Evolutionary conservation across 2,113 vertebrate genomes (phyloP).

Genomic region (Psittacula cyanocephala): DNA sequence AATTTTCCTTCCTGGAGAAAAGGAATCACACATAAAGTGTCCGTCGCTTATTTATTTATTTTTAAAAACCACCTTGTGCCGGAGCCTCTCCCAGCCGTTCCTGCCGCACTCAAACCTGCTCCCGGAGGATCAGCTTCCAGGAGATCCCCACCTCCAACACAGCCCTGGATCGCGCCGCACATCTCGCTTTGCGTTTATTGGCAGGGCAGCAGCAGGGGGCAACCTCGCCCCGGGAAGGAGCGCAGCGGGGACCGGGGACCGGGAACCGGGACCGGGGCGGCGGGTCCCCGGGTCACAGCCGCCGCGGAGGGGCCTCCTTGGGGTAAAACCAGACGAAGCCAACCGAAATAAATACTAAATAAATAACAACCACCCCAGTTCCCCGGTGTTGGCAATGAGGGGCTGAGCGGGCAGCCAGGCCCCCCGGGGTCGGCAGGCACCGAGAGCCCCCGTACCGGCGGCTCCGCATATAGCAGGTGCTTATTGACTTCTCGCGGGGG

Average conservation of each 20-base stretch:
- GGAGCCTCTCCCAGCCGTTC: neutral
- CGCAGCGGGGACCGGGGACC: neutral
- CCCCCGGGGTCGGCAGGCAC: slow-evolving; percentile 43
- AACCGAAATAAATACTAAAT: slow-evolving; percentile 47
- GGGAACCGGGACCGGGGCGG: no score
- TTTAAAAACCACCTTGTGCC: neutral
- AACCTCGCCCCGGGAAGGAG: slow-evolving; percentile 53
- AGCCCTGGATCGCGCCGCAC: no score
- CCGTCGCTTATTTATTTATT: neutral
- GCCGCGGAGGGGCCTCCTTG: neutral
- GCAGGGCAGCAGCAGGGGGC: slow-evolving; percentile 72
- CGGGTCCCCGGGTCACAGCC: neutral
- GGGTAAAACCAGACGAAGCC: slow-evolving; percentile 45
- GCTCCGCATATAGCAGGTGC: slow-evolving; percentile 71
- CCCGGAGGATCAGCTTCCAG: neutral
- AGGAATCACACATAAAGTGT: neutral
- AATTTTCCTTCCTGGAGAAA: neutral
- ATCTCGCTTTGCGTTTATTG: slow-evolving; percentile 20
- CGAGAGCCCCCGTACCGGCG: slow-evolving; percentile 60
- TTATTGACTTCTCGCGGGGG: slow-evolving; percentile 66
- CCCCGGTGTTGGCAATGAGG: neutral
- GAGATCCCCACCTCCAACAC: neutral
- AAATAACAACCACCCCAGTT: neutral
- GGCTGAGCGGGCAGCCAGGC: slow-evolving; percentile 43
- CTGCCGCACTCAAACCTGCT: neutral